Base-by-base conservation (phyloP, 2,797 vertebrate genomes). In the Danio tinwini region DNA sequence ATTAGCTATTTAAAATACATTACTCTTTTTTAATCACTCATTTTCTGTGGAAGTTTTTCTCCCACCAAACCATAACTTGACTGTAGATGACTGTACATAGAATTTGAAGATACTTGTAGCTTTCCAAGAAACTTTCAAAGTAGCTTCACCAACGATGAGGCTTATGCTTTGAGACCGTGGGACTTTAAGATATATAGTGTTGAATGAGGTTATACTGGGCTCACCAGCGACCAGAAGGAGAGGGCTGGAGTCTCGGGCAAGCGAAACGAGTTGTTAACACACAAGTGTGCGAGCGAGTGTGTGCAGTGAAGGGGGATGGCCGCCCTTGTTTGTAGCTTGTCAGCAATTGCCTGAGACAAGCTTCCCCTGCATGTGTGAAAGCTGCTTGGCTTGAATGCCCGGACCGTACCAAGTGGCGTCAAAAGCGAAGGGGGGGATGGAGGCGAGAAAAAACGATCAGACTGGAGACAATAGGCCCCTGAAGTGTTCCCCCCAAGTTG, bases 311-410 rank as follows among this genome's bases (percentile, higher is more conserved):
- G 92, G 91, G 91, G 93, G 92, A 91, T 87, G 92, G 89, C 92
- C 89, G 93, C 92, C 29, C 94, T 95, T 94, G 94, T 95, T 95
- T 94, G 94, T 94, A 94, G 94, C 94, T 96, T 95, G 95, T 95
- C 95, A 95, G 94, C 94, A 95, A 94, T 94, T 94, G 94, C 94
- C 93, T 90, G 93, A 95, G 94, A 95, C 93, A 94, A 94, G 93
- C 94, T 93, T 85, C 87, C 85, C 85, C 84, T 93, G 94, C 94
- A 94, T 95, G 94, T 95, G 95, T 95, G 94, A 95, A 94, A 95
- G 95, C 94, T 91, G 91, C 94, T 95, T 94, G 94, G 94, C 94
- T 92, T 95, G 94, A 95, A 96, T 94, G 94, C 94, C 93, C 93
- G 94, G 95, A 93, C 93, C 76, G 89, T 95, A 95, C 95, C 95